These are phyloP conservation scores for Erebia aethiops DNA, from an alignment of 2,888 invertebrate species.

Conservation along the genomic window DNA sequence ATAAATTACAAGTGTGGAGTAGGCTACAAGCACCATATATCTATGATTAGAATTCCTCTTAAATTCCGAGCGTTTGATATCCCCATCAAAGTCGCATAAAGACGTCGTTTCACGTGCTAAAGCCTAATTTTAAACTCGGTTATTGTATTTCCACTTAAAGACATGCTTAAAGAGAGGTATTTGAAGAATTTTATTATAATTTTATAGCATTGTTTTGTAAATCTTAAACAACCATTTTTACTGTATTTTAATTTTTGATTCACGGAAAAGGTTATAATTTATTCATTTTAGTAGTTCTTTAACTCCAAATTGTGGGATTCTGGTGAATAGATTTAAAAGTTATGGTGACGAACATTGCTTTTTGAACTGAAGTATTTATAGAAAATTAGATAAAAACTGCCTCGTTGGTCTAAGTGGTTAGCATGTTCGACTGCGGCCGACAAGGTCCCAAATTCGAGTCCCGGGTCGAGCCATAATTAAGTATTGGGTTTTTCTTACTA, in stretches of 20 bases:
- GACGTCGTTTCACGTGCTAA: constrained; percentile 14
- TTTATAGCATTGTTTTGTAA: constrained; percentile 4
- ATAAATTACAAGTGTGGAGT: neutral
- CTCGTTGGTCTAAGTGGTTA: no score
- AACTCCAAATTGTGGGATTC: constrained; percentile 1
- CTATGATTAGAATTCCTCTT: constrained; percentile 9
- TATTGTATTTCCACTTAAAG: constrained; percentile 7
- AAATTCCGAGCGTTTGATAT: constrained; percentile 16
- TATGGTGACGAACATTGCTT: no score
- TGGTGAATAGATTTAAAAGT: no score
- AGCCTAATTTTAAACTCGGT: constrained; percentile 16
- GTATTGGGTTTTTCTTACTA: no score
- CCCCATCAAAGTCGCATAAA: constrained; percentile 18
- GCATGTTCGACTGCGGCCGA: no score
- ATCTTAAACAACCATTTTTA: neutral
- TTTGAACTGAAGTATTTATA: no score
- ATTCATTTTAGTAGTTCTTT: neutral
- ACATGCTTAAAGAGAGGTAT: neutral
- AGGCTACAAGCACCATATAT: neutral
- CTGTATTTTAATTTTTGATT: neutral
- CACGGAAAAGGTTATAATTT: neutral
- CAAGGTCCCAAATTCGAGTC: no score
- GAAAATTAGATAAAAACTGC: no score
- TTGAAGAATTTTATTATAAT: constrained; percentile 6
- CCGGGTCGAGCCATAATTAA: no score